phyloP scores from a whole-genome alignment of 2,113 vertebrate species.

The Petaurus breviceps region DNA sequence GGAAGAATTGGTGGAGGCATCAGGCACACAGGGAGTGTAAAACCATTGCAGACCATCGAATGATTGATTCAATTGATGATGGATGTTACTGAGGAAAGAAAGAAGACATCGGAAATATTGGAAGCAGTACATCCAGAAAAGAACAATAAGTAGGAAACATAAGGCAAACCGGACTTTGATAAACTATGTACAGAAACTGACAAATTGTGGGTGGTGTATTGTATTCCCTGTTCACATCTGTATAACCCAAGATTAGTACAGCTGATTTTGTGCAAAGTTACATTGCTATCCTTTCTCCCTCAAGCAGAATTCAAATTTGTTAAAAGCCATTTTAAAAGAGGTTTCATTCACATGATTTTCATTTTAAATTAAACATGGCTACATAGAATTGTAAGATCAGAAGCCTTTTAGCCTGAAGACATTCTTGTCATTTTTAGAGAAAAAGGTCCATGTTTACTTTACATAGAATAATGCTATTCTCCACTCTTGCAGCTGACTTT shows the following conservation, averaged over 20 bases:
- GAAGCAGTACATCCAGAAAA: not conserved
- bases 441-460: not conserved
- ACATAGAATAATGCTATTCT: not conserved
- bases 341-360: not conserved
- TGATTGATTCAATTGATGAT: not conserved
- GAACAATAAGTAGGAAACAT: not conserved
- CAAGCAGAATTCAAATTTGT: not conserved
- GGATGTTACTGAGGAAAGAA: conserved; percentile 27
- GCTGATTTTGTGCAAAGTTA: not conserved
- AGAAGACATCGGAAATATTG: not conserved
- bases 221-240: not conserved
- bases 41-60: conserved; percentile 74
- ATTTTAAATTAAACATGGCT: not conserved
- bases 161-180: not conserved
- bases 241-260: not conserved
- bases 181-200: not conserved
- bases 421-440: not conserved
- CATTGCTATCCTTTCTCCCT: not conserved
- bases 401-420: not conserved
- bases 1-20: accelerated
- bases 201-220: not conserved
- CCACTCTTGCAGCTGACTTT: not conserved
- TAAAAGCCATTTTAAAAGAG: not conserved
- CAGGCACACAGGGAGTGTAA: conserved; percentile 12
- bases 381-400: not conserved